Evolutionary conservation across 1,140 invertebrate genomes (phyloP).

Genomic region (Pseudachorutes palmiensis): DNA sequence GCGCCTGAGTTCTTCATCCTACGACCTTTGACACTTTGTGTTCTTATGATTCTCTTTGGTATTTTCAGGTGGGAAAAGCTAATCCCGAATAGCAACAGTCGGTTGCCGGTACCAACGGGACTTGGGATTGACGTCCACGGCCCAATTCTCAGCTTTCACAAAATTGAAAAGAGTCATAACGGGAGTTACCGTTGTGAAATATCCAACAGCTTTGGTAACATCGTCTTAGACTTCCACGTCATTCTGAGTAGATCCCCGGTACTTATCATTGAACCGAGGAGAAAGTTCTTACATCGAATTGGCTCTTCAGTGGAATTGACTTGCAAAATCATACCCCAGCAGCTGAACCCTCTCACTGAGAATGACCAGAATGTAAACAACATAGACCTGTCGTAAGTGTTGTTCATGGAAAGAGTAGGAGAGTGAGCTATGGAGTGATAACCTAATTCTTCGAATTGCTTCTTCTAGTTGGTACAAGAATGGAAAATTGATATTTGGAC

Average conservation of each 20-base stretch:
- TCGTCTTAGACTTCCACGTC: slow-evolving; percentile 49
- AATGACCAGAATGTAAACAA: neutral
- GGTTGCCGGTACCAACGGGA: slow-evolving; percentile 15
- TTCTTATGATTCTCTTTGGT: neutral
- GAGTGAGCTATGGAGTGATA: too few species aligned
- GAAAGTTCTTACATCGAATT: slow-evolving; percentile 49
- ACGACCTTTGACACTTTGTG: neutral
- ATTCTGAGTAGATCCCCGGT: slow-evolving; percentile 47
- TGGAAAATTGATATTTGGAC: slow-evolving; percentile 53
- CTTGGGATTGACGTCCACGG: slow-evolving; percentile 21
- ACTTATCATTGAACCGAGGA: slow-evolving; percentile 50
- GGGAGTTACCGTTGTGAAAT: slow-evolving; percentile 49
- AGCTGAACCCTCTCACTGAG: neutral
- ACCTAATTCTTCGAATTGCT: too few species aligned
- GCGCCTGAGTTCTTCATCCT: too few species aligned
- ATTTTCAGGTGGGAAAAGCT: slow-evolving; percentile 15
- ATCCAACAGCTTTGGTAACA: slow-evolving; percentile 53
- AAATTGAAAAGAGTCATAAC: slow-evolving; percentile 35
- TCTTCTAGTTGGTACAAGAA: slow-evolving; percentile 49
- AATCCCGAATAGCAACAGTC: neutral
- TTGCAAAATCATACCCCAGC: slow-evolving; percentile 40
- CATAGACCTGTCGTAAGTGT: neutral
- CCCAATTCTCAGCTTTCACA: slow-evolving; percentile 23
- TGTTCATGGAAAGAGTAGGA: neutral
- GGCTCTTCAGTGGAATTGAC: slow-evolving; percentile 50